Evolutionary conservation across 2,797 vertebrate species (phyloP), one percentile per base, ranked within the genome.

Genomic region (Platalea minor): DNA sequence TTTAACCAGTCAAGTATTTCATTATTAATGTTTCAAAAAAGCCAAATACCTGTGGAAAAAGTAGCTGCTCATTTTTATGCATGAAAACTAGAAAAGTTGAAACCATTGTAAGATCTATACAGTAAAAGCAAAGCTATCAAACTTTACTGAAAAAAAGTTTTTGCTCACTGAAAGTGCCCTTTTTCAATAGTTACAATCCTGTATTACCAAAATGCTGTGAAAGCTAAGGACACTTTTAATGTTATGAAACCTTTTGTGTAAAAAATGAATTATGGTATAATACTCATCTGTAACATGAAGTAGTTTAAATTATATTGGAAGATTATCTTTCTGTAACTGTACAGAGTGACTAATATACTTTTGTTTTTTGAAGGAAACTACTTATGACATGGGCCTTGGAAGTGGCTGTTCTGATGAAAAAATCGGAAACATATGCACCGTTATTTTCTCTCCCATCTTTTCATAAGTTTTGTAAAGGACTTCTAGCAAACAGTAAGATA

Each of bases 301-400:
- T 65, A 37, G 50, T 72, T 72, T 5, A 61, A 50, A 5, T 72
- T 50, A 7, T 13, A 1, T 19, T 74, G 65, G 65, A 76, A 72
- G 23, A 1, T 46, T 46, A 20, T 15, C 8, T 86, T 79, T 88
- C 41, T 78, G 41, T 84, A 85, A 64, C 54, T 63, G 25, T 80
- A 37, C 46, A 19, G 33, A 78, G 17, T 79, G 56, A 91, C 60
- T 69, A 35, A 72, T 60, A 72, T 60, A 53, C 13, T 93, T 75
- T 35, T 83, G 35, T 5, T 63, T 85, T 96, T 97, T 98, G 86
- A 96, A 99, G 99, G 98, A 99, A 98, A 97, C 98, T 99, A 6
- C 98, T 99, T 95, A 98, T 99, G 96, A 99, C 99, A 10, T 99
- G 99, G 99, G 99, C 99, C 97, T 98, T 99, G 97, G 99, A 99